Conservation (phyloP, 2,113 vertebrate species). For the Bufo bufo region DNA sequence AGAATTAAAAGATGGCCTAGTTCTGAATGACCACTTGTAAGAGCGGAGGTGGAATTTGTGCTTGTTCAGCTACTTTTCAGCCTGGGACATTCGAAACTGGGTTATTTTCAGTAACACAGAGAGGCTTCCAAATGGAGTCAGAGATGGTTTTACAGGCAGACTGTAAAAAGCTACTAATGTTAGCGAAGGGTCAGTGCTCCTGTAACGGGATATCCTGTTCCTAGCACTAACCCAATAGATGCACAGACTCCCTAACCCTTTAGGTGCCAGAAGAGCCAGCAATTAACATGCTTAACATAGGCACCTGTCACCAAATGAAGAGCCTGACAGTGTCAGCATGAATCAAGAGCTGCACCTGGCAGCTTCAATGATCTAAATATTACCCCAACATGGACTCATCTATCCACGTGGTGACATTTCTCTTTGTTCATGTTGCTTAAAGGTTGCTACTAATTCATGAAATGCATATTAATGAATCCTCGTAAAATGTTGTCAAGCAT, state of each 20-base stretch:
- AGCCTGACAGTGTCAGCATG: constrained; percentile 58
- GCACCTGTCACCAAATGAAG: constrained; percentile 49
- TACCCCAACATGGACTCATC: neutral
- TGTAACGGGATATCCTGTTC: constrained; percentile 66
- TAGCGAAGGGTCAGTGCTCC: constrained; percentile 59
- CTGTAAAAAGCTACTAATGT: constrained; percentile 63
- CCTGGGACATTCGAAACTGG: constrained; percentile 21
- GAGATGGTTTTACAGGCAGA: constrained; percentile 57
- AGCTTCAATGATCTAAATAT: constrained; percentile 30
- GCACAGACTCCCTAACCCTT: constrained; percentile 52
- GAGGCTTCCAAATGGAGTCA: constrained; percentile 52
- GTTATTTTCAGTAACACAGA: constrained; percentile 63
- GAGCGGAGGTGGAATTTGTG: constrained; percentile 9
- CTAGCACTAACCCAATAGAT: constrained; percentile 65
- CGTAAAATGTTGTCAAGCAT: neutral
- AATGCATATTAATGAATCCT: neutral
- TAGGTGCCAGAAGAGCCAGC: constrained; percentile 20
- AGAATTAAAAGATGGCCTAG: neutral
- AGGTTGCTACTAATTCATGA: neutral
- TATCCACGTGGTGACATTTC: constrained; percentile 1
- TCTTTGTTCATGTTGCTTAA: neutral
- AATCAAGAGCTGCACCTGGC: constrained; percentile 24
- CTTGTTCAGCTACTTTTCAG: constrained; percentile 63
- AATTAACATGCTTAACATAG: constrained; percentile 36
- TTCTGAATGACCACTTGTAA: neutral